Evolutionary conservation across 2,797 vertebrate species (phyloP), one percentile per base, ranked within the genome.

Genomic region (Leontocebus nigricollis): DNA sequence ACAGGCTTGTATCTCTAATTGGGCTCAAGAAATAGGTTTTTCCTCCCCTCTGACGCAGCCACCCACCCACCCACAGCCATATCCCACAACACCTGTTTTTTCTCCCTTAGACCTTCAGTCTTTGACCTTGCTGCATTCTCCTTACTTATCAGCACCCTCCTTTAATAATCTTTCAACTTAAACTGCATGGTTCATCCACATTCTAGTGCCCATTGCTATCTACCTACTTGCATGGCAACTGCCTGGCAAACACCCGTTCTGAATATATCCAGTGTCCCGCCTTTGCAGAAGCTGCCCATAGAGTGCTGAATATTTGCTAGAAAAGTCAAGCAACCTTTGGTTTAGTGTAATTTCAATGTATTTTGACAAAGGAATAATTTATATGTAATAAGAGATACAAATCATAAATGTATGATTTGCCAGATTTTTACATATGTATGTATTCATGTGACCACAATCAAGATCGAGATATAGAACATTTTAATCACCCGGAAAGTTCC

Each of bases 291-390:
- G 20, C 27, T 13, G 11, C 48, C 17, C 15, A 64, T 17, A 20
- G 6, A 3, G 9, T 90, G 20, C 48, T 64, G 7, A 4, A 9
- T 33, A 73, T 57, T 90, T 50, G 5, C 46, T 80, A 27, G 13
- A 46, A 55, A 88, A 87, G 11, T 75, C 33, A 39, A 88, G 41
- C 27, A 75, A 52, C 8, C 72, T 22, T 64, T 55, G 83, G 9
- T 39, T 83, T 72, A 50, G 30, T 39, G 46, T 39, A 46, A 55
- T 17, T 50, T 30, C 22, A 72, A 1, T 72, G 15, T 39, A 77
- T 55, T 93, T 91, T 61, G 77, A 81, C 39, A 67, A 91, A 93
- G 41, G 19, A 64, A 89, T 77, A 57, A 84, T 92, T 84, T 84
- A 27, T 13, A n/a, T 50, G 7, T 48, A 82, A 76, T 86, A 52